These are phyloP conservation scores for Phaenicophaeus curvirostris DNA, from an alignment of 2,797 vertebrate species.

Conservation along the genomic window DNA sequence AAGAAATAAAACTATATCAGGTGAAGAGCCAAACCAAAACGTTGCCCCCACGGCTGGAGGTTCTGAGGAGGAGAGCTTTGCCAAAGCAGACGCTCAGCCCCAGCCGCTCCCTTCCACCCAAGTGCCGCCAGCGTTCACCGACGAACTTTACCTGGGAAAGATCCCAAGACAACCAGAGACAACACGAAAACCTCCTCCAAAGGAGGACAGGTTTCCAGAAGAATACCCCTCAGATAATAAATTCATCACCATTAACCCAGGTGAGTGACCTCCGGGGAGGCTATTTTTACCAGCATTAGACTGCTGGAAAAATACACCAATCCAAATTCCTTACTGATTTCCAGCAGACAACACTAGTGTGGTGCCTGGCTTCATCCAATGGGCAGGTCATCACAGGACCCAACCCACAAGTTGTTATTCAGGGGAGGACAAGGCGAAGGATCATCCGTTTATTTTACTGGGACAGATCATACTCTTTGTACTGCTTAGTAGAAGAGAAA, in stretches of 20 bases:
- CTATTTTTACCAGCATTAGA: rapidly evolving
- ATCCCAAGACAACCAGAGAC: conserved; percentile 60
- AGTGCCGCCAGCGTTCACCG: conserved; percentile 74
- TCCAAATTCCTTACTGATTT: not conserved
- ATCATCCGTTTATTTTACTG: not conserved
- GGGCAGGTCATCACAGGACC: not conserved
- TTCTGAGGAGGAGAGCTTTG: not conserved
- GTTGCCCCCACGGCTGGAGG: conserved; percentile 48
- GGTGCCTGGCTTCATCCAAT: not conserved
- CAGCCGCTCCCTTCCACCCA: conserved; percentile 72
- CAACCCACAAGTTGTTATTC: not conserved
- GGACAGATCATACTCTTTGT: not conserved
- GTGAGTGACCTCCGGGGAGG: conserved; percentile 52
- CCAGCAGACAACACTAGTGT: not conserved
- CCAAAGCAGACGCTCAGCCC: conserved; percentile 22
- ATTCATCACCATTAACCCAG: conserved; percentile 83
- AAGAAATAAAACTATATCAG: conserved; percentile 78
- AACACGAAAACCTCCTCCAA: conserved; percentile 63
- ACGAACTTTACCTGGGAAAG: conserved; percentile 64
- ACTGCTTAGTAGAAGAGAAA: not conserved
- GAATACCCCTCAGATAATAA: conserved; percentile 74
- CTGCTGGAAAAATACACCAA: not conserved
- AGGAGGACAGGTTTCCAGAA: conserved; percentile 68
- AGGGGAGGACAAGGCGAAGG: not conserved
- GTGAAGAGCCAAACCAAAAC: conserved; percentile 43